Base-by-base conservation (phyloP, 2,888 invertebrate species). In the Megamerina dolium region DNA sequence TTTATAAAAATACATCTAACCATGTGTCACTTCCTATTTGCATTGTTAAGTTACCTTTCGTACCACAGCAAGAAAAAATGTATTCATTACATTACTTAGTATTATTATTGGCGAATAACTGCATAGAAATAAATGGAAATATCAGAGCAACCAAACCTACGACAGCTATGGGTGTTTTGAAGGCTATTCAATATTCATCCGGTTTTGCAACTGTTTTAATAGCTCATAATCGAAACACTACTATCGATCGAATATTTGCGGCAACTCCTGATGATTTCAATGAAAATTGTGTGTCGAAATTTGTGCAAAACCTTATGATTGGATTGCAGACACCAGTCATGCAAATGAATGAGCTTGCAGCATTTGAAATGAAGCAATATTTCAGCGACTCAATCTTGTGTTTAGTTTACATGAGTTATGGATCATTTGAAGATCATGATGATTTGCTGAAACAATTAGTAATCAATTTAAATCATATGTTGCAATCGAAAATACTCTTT, bases 401-500 rank as follows among this genome's bases (percentile, higher is more conserved):
- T 5, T 16, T 66, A 26, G 56, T 64, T 3, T 46, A 54, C 40
- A 34, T 65, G 21, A 43, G 41, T 12, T 36, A 42, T 16, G 23
- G 4, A 10, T 41, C 45, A 5, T 21, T 59, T 26, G 45, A 37
- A 3, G 46, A 52, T 16, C 51, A 61, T 10, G 37, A 32, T 2
- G 45, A 14, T 2, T 42, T 65, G 4, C 39, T 68, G 0, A 47
- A 51, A 5, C 49, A 53, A 4, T 36, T 62, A 23, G 53, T 56
- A 3, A 33, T 32, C 4, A 60, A 55, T 46, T 50, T 68, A 3
- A 45, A 54, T 13, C 58, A 58, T 8, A 62, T 61, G 51, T 58
- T 51, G 8, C 50, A 45, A n/a, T 40, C 60, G 2, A 57, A 58
- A 18, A 52, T 65, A 4, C 40, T 68, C 4, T 60, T 67, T 39